A percentile compares a stretch with the other conserved stretches of the same genome.
Evolutionary conservation across 1,140 invertebrate genomes (phyloP).

Genomic region (Drosophila aff.): DNA sequence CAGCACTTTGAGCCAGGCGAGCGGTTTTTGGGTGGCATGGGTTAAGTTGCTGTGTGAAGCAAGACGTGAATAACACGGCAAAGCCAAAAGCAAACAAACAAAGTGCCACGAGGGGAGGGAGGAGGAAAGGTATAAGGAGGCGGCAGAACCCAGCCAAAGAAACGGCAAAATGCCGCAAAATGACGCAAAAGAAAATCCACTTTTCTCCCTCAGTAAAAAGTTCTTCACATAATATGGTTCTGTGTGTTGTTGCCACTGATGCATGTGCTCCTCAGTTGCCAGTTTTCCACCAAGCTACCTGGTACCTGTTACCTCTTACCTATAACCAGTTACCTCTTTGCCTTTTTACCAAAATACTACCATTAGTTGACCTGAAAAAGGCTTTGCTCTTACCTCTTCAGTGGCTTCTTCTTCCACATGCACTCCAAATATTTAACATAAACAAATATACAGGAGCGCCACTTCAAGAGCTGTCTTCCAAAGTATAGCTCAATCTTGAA

Average conservation of each 20-base stretch:
- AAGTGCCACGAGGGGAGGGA: conserved; percentile 27
- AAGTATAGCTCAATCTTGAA: neutral
- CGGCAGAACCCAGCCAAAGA: conserved; percentile 53
- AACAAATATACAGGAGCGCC: conserved; percentile 68
- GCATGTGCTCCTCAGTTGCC: conserved; percentile 31
- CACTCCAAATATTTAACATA: conserved; percentile 77
- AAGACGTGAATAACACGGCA: conserved; percentile 75
- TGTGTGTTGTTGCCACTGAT: conserved; percentile 38
- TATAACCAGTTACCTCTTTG: conserved; percentile 32
- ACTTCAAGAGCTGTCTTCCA: conserved; percentile 40
- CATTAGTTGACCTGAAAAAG: conserved; percentile 77
- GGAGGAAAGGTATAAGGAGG: neutral
- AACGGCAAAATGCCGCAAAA: conserved; percentile 75
- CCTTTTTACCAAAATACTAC: conserved; percentile 60
- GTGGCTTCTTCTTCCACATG: conserved; percentile 54
- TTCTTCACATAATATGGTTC: conserved; percentile 53
- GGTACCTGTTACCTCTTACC: conserved; percentile 6
- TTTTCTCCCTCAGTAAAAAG: conserved; percentile 65
- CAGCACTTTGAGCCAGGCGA: conserved; percentile 66
- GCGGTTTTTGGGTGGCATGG: conserved; percentile 34
- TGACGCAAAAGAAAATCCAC: conserved; percentile 78
- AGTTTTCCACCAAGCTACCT: conserved; percentile 5
- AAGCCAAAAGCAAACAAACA: conserved; percentile 47
- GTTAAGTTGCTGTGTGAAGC: conserved; percentile 63
- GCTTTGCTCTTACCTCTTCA: conserved; percentile 23